These are phyloP conservation scores for Ptyas mucosa DNA, from an alignment of 2,113 vertebrate genomes.

Conservation along the genomic window DNA sequence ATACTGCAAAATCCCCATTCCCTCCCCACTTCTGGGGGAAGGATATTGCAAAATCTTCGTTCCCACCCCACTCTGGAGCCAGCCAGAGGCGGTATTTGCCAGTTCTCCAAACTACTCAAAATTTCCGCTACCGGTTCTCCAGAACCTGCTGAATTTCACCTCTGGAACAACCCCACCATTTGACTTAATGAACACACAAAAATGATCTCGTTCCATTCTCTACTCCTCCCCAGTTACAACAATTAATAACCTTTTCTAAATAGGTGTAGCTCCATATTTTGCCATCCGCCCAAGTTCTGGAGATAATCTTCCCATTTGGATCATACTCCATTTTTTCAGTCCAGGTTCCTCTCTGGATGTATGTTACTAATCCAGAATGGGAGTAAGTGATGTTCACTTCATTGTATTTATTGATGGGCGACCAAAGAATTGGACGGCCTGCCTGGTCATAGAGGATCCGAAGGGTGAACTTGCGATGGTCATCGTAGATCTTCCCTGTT, in stretches of 20 bases:
- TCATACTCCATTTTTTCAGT: constrained; percentile 95
- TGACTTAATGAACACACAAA: not conserved
- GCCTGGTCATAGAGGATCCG: constrained; percentile 89
- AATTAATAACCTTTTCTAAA: constrained; percentile 83
- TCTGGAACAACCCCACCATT: not conserved
- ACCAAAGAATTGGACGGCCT: constrained; percentile 91
- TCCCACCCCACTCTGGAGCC: too few relatives aligned
- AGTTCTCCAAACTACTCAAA: too few relatives aligned
- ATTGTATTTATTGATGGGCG: constrained; percentile 93
- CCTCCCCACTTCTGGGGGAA: too few relatives aligned
- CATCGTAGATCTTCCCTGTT: constrained; percentile 97
- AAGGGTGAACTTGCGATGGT: constrained; percentile 97
- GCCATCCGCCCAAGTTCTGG: constrained; percentile 93
- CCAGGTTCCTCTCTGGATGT: constrained; percentile 92
- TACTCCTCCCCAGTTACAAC: not conserved
- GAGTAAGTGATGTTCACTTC: constrained; percentile 96
- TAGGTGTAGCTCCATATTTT: constrained; percentile 99
- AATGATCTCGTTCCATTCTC: not conserved
- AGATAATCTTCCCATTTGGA: constrained; percentile 85
- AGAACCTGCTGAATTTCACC: too few relatives aligned
- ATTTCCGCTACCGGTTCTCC: too few relatives aligned
- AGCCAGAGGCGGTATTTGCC: too few relatives aligned
- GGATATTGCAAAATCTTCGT: too few relatives aligned
- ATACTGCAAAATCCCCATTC: too few relatives aligned
- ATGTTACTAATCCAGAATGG: constrained; percentile 80